A percentile compares a stretch with the other conserved stretches of the same genome.
Conservation (phyloP, 1,140 invertebrate genomes). For the Caenorhabditis tropicalis region DNA sequence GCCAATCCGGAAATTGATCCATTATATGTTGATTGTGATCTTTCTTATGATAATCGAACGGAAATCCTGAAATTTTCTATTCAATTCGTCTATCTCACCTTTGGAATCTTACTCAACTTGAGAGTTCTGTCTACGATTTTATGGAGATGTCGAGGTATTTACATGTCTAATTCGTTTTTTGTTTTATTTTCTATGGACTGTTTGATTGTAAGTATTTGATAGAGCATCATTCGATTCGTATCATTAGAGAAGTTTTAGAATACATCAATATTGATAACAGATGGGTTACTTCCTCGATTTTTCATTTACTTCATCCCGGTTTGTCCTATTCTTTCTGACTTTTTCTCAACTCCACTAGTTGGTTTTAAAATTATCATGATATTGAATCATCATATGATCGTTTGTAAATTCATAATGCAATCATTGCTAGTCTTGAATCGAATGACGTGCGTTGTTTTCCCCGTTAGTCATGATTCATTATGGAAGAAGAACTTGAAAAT, state of each 20-base stretch:
- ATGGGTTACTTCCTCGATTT: neutral
- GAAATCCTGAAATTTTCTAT: neutral
- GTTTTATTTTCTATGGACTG: neutral
- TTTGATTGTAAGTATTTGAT: neutral
- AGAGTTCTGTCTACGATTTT: neutral
- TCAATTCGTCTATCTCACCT: neutral
- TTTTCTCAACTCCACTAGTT: neutral
- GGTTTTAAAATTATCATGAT: neutral
- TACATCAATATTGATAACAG: too few species aligned
- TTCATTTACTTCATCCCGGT: neutral
- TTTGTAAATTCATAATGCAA: neutral
- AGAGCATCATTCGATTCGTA: neutral
- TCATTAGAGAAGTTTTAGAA: neutral
- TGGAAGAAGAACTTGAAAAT: neutral
- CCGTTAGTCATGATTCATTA: neutral
- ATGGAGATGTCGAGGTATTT: neutral
- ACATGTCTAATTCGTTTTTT: neutral
- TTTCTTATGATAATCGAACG: neutral
- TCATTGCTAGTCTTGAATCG: neutral
- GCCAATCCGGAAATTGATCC: neutral
- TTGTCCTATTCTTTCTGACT: neutral
- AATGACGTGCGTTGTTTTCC: neutral
- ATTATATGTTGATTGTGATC: neutral
- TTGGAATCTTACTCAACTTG: neutral
- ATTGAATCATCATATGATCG: neutral